Evolutionary conservation across 1,140 invertebrate species (phyloP).

Genomic region (Coelopa frigida): DNA sequence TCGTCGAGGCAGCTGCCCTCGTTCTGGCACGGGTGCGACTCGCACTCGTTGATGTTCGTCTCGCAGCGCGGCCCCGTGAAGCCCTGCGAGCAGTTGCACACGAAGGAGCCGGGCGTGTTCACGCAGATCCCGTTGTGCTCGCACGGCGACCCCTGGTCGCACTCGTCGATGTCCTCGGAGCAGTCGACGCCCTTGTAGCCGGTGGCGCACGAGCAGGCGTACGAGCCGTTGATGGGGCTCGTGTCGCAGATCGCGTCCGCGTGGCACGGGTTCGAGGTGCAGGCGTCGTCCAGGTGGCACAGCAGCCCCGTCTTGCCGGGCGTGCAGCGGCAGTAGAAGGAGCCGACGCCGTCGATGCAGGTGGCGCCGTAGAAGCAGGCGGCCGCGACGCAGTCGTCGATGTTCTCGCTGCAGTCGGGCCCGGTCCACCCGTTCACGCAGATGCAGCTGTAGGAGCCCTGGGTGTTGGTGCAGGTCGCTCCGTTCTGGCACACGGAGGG

Average conservation of each 20-base stretch:
- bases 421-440: constrained; percentile 95
- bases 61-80: constrained; percentile 88
- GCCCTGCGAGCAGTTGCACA: constrained; percentile 85
- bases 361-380: constrained; percentile 96
- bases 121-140: constrained; percentile 90
- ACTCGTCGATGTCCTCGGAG: constrained; percentile 91
- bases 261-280: constrained; percentile 93
- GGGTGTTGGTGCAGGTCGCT: constrained; percentile 86
- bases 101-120: constrained; percentile 88
- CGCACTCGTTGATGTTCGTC: constrained; percentile 90
- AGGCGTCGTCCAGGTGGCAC: constrained; percentile 94
- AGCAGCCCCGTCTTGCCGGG: constrained; percentile 88
- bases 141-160: constrained; percentile 86
- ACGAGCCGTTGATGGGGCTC: constrained; percentile 89
- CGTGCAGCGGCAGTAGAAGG: constrained; percentile 92
- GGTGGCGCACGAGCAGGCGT: constrained; percentile 85
- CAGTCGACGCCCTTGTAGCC: constrained; percentile 88
- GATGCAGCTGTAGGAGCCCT: constrained; percentile 87
- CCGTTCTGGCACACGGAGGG: constrained; percentile 89
- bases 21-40: constrained; percentile 89
- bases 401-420: constrained; percentile 83
- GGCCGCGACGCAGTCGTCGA: constrained; percentile 85
- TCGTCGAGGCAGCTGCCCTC: constrained; percentile 90
- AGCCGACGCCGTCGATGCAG: constrained; percentile 89
- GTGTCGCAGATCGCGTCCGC: constrained; percentile 91